Evolutionary conservation across 2,888 invertebrate genomes (phyloP), one percentile per base, ranked within the genome.

Genomic region (Eucera pruinosa): DNA sequence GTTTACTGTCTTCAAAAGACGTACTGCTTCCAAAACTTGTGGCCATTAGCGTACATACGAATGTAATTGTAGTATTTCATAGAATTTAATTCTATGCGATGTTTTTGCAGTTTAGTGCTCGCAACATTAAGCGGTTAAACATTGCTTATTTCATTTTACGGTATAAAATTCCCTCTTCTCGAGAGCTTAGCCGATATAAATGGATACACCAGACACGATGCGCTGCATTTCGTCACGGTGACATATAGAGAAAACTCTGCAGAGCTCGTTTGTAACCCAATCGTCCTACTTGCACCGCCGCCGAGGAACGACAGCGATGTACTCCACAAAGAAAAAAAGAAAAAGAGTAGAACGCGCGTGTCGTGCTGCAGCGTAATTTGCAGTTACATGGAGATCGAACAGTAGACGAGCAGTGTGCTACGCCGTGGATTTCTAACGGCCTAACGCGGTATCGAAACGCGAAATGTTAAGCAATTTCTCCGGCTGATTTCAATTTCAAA

Each of bases 401-500:
- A 75, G 72, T 72, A 36, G 62, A 5, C 45, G 55, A 39, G 27
- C 11, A 25, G 13, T 6, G 11, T 36, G 43, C 27, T 4, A 11
- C 48, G 27, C n/a, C 45, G 50, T n/a, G 58, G 64, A 65, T 72
- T 30, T 47, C 72, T 41, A 75, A 45, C 64, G 45, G 52, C 13
- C 52, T 33, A 41, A 65, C 74, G 73, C 47, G 45, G 39, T 3
- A 58, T 45, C 71, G 70, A 58, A 64, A 74, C 74, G 72, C 65
- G 73, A 54, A 65, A 72, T 54, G 75, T 75, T 65, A 65, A 75
- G 73, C 75, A 65, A 75, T 75, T 65, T 72, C 75, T 72, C 45
- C 41, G 72, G 52, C 52, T 72, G 54, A 75, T 75, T 75, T 75
- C 74, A 75, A 75, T 75, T 75, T 75, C 72, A 75, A 72, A 75